phyloP scores from a whole-genome alignment of 2,797 vertebrate species.

The Phrynocephalus forsythii region DNA sequence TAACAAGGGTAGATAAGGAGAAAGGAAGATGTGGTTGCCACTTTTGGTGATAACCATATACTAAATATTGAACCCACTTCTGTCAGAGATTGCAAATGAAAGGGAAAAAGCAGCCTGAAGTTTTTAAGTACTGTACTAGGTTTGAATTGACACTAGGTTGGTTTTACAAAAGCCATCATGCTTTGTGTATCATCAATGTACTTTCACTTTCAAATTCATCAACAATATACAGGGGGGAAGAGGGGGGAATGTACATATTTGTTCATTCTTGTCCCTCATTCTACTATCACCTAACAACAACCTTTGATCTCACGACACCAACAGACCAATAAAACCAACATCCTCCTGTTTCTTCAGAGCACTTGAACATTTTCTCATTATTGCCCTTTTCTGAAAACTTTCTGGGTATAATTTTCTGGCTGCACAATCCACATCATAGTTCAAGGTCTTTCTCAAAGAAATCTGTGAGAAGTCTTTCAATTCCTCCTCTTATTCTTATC shows the following conservation, averaged over 20 bases:
- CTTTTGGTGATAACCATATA: background rate
- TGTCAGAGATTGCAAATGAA: background rate
- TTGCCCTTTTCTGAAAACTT: background rate
- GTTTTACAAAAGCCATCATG: background rate
- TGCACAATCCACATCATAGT: background rate
- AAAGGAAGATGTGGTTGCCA: background rate
- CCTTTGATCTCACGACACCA: background rate
- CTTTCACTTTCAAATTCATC: too few relatives aligned
- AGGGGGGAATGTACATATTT: too few relatives aligned
- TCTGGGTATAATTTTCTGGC: background rate
- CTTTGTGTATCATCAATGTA: background rate
- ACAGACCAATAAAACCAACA: background rate
- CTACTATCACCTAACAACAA: background rate
- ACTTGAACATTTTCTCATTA: background rate
- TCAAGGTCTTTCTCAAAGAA: conserved; percentile 1
- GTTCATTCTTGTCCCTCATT: background rate
- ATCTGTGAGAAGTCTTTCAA: background rate
- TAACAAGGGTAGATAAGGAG: background rate
- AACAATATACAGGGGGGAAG: too few relatives aligned
- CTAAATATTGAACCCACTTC: background rate
- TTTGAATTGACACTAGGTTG: background rate
- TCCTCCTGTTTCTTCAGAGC: background rate
- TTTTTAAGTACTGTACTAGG: background rate
- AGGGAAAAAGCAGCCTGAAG: background rate
- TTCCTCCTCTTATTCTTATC: too few relatives aligned